Evolutionary conservation across 2,797 vertebrate genomes (phyloP), one percentile per base, ranked within the genome.

Genomic region (Xiphophorus birchmanni): DNA sequence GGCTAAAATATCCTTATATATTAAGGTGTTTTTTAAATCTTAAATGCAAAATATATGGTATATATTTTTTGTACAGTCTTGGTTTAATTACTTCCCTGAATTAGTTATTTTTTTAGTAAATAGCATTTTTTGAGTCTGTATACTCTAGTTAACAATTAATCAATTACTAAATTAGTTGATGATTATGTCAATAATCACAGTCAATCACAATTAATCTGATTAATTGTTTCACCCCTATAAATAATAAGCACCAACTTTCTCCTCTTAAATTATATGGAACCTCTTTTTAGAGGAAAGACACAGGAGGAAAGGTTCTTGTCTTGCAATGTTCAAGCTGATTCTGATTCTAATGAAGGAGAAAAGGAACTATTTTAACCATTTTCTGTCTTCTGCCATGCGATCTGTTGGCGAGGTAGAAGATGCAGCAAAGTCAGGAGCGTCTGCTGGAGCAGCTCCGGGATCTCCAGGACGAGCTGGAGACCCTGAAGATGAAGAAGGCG

Each of bases 351-450:
- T 12, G 56, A 29, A 67, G 35, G 4, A 67, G 35, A 67, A 67
- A 8, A 21, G 13, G 1, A 42, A 26, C 67, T 1, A 13, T 12
- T 42, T 42, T 69, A 23, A 42, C 23, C 3, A 23, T 29, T 32
- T 23, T 23, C 23, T 9, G 13, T 52, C 45, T 60, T 73, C 21
- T 40, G 26, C 3, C 50, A 15, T 23, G 35, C 11, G n/a, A 11
- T 75, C 1, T 56, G 1, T 79, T 5, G 83, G 72, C 12, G 80
- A 56, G 26, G 2, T 84, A 95, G 95, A 84, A 44, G 76, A 88
- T 95, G 90, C 93, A 94, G 83, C 87, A 81, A 75, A 88, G 73
- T 32, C 81, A 88, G 42, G 77, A 90, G 40, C 88, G 80, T 73
- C 90, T 90, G 84, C 89, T 90, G 79, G 47, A 79, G 45, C 88